phyloP scores from a whole-genome alignment of 1,140 invertebrate genomes.

The Hestina assimilis region DNA sequence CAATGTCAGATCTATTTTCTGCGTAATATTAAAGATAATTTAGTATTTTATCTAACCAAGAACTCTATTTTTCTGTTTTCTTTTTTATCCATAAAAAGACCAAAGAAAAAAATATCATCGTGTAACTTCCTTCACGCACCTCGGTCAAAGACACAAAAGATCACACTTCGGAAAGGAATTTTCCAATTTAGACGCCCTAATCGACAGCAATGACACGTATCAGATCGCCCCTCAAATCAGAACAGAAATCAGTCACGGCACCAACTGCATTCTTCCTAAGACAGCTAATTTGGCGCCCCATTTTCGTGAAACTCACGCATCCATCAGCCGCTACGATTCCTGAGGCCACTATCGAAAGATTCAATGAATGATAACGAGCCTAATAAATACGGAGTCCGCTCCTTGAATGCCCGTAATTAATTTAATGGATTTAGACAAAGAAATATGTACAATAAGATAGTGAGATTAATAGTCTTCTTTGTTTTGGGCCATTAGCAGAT shows the following conservation, averaged over 20 bases:
- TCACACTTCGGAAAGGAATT: constrained; percentile 23
- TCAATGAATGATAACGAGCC: constrained; percentile 74
- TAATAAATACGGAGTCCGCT: constrained; percentile 71
- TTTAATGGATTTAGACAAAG: constrained; percentile 76
- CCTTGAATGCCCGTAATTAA: constrained; percentile 70
- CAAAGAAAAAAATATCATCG: not conserved
- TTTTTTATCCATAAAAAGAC: not conserved
- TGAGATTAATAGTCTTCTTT: constrained; percentile 53
- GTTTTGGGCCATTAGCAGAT: constrained; percentile 49
- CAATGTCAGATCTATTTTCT: not conserved
- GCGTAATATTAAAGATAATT: not conserved
- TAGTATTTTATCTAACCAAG: not conserved
- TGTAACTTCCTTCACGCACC: not conserved
- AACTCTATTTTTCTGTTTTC: too few species aligned
- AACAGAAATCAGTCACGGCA: constrained; percentile 57
- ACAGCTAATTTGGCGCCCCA: constrained; percentile 65
- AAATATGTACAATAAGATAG: constrained; percentile 74
- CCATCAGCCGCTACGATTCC: constrained; percentile 53
- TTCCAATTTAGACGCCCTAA: constrained; percentile 58
- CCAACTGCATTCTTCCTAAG: constrained; percentile 62
- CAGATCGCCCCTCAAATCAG: constrained; percentile 44
- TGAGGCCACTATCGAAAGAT: constrained; percentile 64
- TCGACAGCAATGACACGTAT: constrained; percentile 60
- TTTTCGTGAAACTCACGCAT: constrained; percentile 67
- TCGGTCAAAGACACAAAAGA: constrained; percentile 5